Evolutionary conservation across 1,140 invertebrate species (phyloP).

Genomic region (Dinoponera quadriceps): DNA sequence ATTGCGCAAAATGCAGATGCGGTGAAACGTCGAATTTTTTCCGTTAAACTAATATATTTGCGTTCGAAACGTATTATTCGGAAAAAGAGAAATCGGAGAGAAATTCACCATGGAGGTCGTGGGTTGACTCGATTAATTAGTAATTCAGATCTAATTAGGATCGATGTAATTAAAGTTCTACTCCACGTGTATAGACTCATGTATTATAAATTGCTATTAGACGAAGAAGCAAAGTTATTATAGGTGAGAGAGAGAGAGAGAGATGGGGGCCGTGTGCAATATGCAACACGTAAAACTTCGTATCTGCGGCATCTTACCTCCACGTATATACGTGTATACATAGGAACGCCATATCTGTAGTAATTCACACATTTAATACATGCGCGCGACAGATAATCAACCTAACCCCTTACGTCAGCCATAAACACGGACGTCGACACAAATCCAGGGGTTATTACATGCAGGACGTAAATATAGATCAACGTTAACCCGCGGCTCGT

Average conservation of each 20-base stretch:
- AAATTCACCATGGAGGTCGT: not conserved
- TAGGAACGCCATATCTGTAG: too few relatives aligned
- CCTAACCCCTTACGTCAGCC: not conserved
- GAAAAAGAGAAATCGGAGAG: not conserved
- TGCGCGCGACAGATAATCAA: constrained; percentile 34
- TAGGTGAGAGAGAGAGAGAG: not conserved
- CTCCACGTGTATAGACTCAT: not conserved
- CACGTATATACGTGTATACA: too few relatives aligned
- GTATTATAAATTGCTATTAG: constrained; percentile 8
- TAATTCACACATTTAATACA: constrained; percentile 28
- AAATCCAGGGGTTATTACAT: constrained; percentile 38
- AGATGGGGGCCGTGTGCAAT: not conserved
- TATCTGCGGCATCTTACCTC: constrained; percentile 11
- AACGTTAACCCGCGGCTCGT: not conserved
- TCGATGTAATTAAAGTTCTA: not conserved
- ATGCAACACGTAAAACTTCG: not conserved
- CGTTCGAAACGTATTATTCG: not conserved
- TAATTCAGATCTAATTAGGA: not conserved
- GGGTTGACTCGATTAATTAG: constrained; percentile 2
- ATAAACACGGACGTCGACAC: constrained; percentile 13
- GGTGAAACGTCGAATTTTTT: not conserved
- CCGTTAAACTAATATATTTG: not conserved
- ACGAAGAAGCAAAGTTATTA: not conserved
- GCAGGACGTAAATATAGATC: constrained; percentile 21
- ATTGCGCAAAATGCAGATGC: not conserved